phyloP scores from a whole-genome alignment of 2,888 invertebrate genomes.

The Rhamnusium bicolor region DNA sequence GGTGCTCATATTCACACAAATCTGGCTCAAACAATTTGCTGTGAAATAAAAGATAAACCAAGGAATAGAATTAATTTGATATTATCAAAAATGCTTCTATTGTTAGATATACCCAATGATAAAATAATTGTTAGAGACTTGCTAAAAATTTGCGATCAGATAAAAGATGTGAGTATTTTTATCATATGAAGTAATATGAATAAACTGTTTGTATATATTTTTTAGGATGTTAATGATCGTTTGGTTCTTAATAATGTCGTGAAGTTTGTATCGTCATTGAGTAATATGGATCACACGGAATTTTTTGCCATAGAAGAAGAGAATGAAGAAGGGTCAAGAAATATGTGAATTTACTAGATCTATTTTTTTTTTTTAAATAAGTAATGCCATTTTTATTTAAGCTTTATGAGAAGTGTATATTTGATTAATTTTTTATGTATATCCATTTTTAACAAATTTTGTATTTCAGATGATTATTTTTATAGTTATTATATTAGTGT shows the following conservation, averaged over 20 bases:
- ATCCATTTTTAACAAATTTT: no score
- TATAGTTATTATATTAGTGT: no score
- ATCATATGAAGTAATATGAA: neutral
- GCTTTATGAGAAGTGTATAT: no score
- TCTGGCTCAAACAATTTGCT: constrained; percentile 52
- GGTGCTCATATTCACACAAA: constrained; percentile 46
- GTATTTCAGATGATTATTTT: no score
- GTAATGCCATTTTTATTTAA: no score
- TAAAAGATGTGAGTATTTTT: constrained; percentile 48
- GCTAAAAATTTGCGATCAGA: constrained; percentile 47
- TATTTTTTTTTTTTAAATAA: no score
- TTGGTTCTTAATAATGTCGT: constrained; percentile 36
- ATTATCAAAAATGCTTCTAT: constrained; percentile 54
- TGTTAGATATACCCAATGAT: constrained; percentile 48
- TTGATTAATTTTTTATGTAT: no score
- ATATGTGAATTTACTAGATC: neutral
- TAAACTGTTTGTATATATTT: neutral
- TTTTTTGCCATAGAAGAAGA: constrained; percentile 16
- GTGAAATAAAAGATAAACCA: constrained; percentile 51
- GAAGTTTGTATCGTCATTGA: constrained; percentile 37
- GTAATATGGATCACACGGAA: neutral
- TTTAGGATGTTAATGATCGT: constrained; percentile 30
- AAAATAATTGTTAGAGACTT: constrained; percentile 46
- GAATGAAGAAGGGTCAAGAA: constrained; percentile 20
- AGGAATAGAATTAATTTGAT: constrained; percentile 45